Percentiles rank a stretch among this genome's conserved stretches.
These are phyloP conservation scores for Eupsittula cactorum DNA, from an alignment of 2,113 vertebrate genomes.

Conservation along the genomic window DNA sequence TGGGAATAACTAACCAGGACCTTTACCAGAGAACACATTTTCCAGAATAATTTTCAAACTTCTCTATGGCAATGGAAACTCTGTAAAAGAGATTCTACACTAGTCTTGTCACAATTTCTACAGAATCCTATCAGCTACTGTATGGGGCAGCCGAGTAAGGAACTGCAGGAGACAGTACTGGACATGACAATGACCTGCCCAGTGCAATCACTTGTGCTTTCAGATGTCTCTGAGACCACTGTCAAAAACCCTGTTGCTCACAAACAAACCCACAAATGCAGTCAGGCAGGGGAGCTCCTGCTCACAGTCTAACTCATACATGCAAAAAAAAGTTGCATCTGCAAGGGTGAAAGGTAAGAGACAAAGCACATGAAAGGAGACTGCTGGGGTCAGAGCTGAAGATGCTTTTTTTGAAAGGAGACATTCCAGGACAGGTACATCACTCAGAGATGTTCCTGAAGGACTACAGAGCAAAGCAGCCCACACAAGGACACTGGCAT, in stretches of 20 bases:
- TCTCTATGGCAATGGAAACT: background rate
- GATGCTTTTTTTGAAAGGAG: background rate
- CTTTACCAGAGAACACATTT: background rate
- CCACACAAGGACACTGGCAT: accelerated
- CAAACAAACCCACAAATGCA: background rate
- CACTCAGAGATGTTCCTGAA: background rate
- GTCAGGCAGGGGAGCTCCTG: background rate
- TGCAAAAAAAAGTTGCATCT: background rate
- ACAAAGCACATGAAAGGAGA: background rate
- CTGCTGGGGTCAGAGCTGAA: background rate
- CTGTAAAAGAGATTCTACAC: background rate
- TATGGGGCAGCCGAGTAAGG: background rate
- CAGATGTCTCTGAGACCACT: background rate
- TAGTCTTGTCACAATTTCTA: background rate
- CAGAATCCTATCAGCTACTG: background rate
- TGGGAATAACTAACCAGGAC: background rate
- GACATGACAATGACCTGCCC: background rate
- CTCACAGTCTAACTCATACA: background rate
- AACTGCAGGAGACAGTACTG: background rate
- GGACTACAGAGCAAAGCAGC: background rate
- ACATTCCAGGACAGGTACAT: background rate
- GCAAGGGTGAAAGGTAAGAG: background rate
- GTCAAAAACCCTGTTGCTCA: background rate
- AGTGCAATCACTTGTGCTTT: background rate
- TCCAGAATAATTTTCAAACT: background rate